These are phyloP conservation scores for Diuraphis noxia DNA, from an alignment of 1,140 invertebrate genomes.

Conservation along the genomic window DNA sequence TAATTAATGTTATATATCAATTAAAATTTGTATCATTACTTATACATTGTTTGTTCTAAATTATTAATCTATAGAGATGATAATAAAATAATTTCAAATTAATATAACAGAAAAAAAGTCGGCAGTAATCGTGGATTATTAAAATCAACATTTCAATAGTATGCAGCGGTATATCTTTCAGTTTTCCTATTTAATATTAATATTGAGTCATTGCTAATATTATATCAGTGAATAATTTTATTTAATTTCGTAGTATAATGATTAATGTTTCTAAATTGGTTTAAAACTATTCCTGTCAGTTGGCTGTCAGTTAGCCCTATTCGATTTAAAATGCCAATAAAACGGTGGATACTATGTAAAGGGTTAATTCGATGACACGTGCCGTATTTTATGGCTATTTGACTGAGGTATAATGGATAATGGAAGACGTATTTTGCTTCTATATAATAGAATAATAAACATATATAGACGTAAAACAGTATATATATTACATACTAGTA, in stretches of 20 bases:
- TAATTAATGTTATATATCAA: background rate
- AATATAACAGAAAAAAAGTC: background rate
- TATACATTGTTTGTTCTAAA: background rate
- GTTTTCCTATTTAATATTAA: background rate
- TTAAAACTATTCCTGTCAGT: background rate
- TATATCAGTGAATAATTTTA: background rate
- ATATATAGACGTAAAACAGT: background rate
- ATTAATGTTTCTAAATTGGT: constrained; percentile 40
- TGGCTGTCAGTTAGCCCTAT: constrained; percentile 19
- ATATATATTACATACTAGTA: background rate
- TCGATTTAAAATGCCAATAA: constrained; percentile 20
- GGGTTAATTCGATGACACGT: constrained; percentile 41
- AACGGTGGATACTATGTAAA: constrained; percentile 26
- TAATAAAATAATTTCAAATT: background rate
- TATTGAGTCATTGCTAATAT: constrained; percentile 3
- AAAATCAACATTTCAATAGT: background rate
- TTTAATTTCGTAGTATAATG: constrained; percentile 3
- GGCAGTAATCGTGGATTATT: background rate
- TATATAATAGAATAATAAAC: background rate
- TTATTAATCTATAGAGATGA: too few relatives aligned
- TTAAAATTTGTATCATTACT: background rate
- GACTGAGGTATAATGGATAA: constrained; percentile 12
- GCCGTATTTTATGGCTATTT: constrained; percentile 35
- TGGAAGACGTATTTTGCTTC: constrained; percentile 13
- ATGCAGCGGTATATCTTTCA: background rate